Evolutionary conservation across 2,888 invertebrate genomes (phyloP), one percentile per base, ranked within the genome.

Genomic region (Trissoscelio sp.): DNA sequence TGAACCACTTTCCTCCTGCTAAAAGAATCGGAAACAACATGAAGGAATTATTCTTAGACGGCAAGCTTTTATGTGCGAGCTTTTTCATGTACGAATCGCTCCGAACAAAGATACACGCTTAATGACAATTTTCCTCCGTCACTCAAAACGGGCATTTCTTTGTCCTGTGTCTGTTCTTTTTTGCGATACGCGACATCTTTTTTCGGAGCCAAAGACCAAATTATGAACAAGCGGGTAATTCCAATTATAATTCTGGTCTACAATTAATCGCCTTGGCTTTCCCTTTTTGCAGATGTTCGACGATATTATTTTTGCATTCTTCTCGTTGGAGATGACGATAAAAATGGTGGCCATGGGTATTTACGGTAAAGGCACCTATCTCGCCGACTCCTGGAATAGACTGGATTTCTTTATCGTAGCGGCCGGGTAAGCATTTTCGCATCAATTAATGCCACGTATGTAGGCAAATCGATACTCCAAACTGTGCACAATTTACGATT

Each of bases 301-400:
- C 92, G 98, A 99, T 92, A 96, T 98, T 90, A 99, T 99, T 92
- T 99, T 99, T 92, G 97, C 96, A 85, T 99, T 99, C 93, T 99
- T 99, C 93, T 95, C 98, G 58, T 92, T 98, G 90, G 99, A 99
- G 93, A 97, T 99, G 99, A 95, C 96, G 85, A 97, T 99, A 91
- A 99, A 99, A 94, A 97, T 99, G 96, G 95, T 98, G 67, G 99
- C 99, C 39, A 98, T 99, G 98, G 98, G 98, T 18, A 95, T 99
- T 83, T 96, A 96, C 88, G 98, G 98, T 18, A 96, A 96, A 89
- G 96, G 97, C 64, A 96, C 98, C 7, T 99, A 99, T 92, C 94
- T 99, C 89, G 98, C 98, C 0, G 99, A 99, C 92, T 97, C 98
- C 14, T 99, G 99, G 99, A 99, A 99, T 92, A 95, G 98, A 87